Evolutionary conservation across 2,113 vertebrate species (phyloP), one percentile per base, ranked within the genome.

Genomic region (Phyllopteryx taeniolatus): DNA sequence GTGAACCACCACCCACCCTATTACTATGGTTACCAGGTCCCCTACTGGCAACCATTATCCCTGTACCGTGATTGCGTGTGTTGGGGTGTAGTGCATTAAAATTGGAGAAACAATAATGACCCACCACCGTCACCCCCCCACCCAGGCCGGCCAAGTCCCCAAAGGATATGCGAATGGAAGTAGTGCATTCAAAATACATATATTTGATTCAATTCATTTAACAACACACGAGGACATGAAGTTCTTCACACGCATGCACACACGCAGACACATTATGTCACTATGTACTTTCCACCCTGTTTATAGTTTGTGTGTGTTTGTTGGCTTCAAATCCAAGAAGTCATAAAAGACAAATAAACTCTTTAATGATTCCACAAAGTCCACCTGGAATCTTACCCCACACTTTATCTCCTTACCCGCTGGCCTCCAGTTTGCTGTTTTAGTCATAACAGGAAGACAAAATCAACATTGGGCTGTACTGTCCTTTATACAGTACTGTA

Each of bases 301-400:
- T 0, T 27, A 47, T 19, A 44, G 19, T 22, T 5, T 47, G 13
- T 35, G 14, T n/a, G 27, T 35, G 15, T 54, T n/a, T 62, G 43
- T 0, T 65, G 42, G 17, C 39, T 65, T 65, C 2, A 65, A 17
- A 46, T 47, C 43, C 22, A 31, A n/a, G 1, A 20, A 43, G 44
- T 46, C 62, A 64, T 65, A 44, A 65, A 15, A 66, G 39, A 4
- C 64, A 47, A 65, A 65, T 65, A 46, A 44, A 22, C 13, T n/a
- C 20, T n/a, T 65, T 65, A 35, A n/a, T 44, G 62, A n/a, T 44
- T 22, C 43, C n/a, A 65, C 62, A 66, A 47, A 66, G 64, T 66
- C 44, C n/a, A 66, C 59, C 31, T 33, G 31, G 59, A 61, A 17
- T 61, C 7, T 61, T 35, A 6, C 49, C 14, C 13, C 44, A 47